Conservation (phyloP, 2,797 vertebrate species). For the Neomorphus geoffroyi region DNA sequence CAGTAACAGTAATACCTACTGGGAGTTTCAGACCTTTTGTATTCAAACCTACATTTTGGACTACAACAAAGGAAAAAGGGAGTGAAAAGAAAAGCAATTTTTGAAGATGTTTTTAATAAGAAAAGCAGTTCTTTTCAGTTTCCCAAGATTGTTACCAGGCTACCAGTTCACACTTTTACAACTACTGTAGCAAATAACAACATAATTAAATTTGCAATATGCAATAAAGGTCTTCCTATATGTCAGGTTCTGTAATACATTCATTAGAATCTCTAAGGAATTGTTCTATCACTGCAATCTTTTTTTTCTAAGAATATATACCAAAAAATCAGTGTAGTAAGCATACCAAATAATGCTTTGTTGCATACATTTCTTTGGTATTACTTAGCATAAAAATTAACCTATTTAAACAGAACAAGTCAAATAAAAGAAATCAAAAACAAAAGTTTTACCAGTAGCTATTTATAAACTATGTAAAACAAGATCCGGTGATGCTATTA, state of each 20-base stretch:
- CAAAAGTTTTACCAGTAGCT: not conserved
- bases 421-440: not conserved
- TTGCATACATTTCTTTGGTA: too few relatives aligned
- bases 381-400: too few relatives aligned
- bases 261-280: not conserved
- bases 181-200: not conserved
- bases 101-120: not conserved
- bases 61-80: constrained; percentile 68
- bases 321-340: not conserved
- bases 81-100: not conserved
- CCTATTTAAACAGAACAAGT: not conserved
- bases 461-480: not conserved
- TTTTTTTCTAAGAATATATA: not conserved
- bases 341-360: not conserved
- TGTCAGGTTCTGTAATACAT: not conserved
- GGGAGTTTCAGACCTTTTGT: constrained; percentile 87
- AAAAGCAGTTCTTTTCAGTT: not conserved
- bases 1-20: constrained; percentile 92
- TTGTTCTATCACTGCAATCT: not conserved
- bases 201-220: not conserved
- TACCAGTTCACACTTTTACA: not conserved
- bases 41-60: constrained; percentile 94
- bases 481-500: not conserved
- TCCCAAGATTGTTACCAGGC: not conserved
- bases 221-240: not conserved